Evolutionary conservation across 2,888 invertebrate genomes (phyloP).

Genomic region (Oligia strigilis): DNA sequence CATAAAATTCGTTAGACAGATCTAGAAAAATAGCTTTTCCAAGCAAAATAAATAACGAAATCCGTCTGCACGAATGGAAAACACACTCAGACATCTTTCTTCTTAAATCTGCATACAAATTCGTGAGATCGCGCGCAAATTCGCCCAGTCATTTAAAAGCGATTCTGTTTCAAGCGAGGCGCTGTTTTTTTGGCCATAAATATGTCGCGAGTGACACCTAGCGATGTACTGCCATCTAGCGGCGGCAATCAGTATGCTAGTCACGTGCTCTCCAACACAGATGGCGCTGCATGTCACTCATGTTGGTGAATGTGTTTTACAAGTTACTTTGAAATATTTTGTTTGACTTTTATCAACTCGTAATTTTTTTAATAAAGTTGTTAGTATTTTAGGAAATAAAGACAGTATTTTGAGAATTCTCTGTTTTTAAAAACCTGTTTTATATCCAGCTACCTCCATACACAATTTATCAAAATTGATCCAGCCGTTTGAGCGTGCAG

Average conservation of each 20-base stretch:
- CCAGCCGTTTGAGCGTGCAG: no score
- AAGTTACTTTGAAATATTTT: constrained; percentile 41
- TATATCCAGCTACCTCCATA: no score
- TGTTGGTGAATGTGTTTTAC: constrained; percentile 18
- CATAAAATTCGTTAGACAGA: constrained; percentile 47
- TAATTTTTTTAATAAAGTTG: background rate
- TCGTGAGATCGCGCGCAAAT: constrained; percentile 88
- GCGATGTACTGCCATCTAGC: constrained; percentile 78
- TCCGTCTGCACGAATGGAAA: constrained; percentile 84
- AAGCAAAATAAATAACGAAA: constrained; percentile 81
- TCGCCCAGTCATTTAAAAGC: constrained; percentile 89
- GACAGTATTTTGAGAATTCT: background rate
- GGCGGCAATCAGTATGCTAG: constrained; percentile 71
- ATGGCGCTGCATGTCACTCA: constrained; percentile 77
- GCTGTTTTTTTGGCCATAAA: constrained; percentile 87
- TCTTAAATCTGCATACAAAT: constrained; percentile 88
- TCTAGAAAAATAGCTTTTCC: constrained; percentile 70
- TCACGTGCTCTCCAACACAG: constrained; percentile 71
- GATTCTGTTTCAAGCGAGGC: constrained; percentile 85
- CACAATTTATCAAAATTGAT: no score
- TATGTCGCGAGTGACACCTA: constrained; percentile 82
- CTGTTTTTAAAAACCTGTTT: background rate
- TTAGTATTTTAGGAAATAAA: background rate
- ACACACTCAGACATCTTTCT: constrained; percentile 86
- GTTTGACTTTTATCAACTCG: constrained; percentile 22